phyloP scores from a whole-genome alignment of 2,797 vertebrate species.

The Spatula clypeata region DNA sequence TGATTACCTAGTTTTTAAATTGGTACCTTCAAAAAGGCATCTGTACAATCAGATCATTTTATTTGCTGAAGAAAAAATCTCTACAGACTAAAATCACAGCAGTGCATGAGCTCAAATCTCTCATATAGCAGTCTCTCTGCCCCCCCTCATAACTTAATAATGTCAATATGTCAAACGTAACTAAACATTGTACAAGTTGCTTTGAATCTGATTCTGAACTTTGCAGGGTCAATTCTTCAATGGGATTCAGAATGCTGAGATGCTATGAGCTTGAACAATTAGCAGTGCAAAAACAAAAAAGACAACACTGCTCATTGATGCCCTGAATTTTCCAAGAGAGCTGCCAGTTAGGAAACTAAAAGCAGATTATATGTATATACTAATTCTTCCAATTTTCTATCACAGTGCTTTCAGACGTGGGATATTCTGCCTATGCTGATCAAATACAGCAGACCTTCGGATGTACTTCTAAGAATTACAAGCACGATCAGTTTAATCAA shows the following conservation, averaged over 20 bases:
- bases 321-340: not conserved
- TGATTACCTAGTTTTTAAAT: not conserved
- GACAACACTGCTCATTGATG: not conserved
- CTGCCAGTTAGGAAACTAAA: not conserved
- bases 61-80: not conserved
- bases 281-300: not conserved
- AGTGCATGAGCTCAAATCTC: not conserved
- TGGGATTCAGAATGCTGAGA: conserved; percentile 4
- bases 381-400: conserved; percentile 45
- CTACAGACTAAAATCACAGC: not conserved
- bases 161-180: not conserved
- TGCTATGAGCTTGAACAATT: conserved; percentile 10
- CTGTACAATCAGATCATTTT: not conserved
- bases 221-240: conserved; percentile 20
- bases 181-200: conserved; percentile 19
- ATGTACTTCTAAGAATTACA: conserved; percentile 20
- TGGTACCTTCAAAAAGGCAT: not conserved
- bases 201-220: conserved; percentile 37
- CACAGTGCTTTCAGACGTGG: conserved; percentile 2
- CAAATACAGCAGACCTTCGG: conserved; percentile 32
- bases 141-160: not conserved
- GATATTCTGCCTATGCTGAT: conserved; percentile 48
- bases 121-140: accelerated
- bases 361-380: conserved; percentile 36
- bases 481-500: conserved; percentile 28